Base-by-base conservation (phyloP, 2,797 vertebrate species). In the Cryptoprocta ferox region DNA sequence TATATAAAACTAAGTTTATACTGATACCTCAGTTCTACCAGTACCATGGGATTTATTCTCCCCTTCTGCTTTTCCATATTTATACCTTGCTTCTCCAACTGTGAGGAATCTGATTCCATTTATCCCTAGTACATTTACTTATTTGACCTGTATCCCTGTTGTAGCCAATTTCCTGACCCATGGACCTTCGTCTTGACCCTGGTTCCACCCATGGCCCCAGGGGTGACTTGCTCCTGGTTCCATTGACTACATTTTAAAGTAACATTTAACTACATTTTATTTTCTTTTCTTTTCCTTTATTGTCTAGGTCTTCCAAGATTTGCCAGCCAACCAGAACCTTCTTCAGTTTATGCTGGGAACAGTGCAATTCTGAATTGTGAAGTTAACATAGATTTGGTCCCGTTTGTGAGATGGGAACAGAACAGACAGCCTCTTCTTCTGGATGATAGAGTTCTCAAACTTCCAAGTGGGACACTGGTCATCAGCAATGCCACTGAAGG, bases 391-490 rank as follows among this genome's bases (percentile, higher is more conserved):
- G 99, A 99, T 97, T 98, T 99, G 89, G 99, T 99, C 1, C 98
- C 99, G 0, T 99, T 99, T 85, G 98, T 99, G 82, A 99, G 98
- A 75, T 99, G 99, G 99, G 99, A 99, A 97, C 99, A 98, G 48
- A 99, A 99, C 87, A 99, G 98, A 2, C 99, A 99, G 97, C 98
- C 98, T 0, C 97, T 99, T 96, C 97, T 98, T 79, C 97, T 98
- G 87, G 99, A 98, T 78, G n/a, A 97, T 18, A 98, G 99, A 79
- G 32, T 99, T 32, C 89, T 99, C 53, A 99, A 98, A 95, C 98
- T 99, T 68, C 99, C 99, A 13, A 98, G 98, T 1, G 99, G 99
- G 9, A 99, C 99, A 6, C 99, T 99, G 81, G 98, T 99, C n/a
- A 95, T 99, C 98, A 99, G 98, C 98, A 99, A 99, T 0, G 98